Evolutionary conservation across 2,888 invertebrate species (phyloP), one percentile per base, ranked within the genome.

Genomic region (Lysandra bellargus): DNA sequence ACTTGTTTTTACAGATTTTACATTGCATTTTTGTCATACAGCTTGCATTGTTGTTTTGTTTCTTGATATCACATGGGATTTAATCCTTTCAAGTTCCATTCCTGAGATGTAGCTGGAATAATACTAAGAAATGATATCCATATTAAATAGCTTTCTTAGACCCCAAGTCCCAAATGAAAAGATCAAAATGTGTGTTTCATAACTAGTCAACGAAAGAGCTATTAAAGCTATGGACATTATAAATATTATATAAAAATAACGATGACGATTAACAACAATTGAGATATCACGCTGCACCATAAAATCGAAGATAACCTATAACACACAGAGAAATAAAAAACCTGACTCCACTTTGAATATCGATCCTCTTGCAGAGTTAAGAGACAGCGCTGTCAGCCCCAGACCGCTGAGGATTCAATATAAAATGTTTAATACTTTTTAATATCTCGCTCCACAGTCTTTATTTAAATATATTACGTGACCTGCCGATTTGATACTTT

Each of bases 391-490:
- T 69, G 69, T 69, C 69, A 69, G 33, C 1, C 23, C 69, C 69
- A 69, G 33, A 69, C 69, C 69, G 23, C 69, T 33, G 33, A 37
- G 69, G 69, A 33, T 69, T 69, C 69, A 69, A 69, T 69, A 69
- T 69, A 69, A 69, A 37, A 69, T 69, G 69, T 69, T 69, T 53
- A 76, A 57, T 76, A 33, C 76, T 30, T 33, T 53, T 76, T 76
- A 30, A 30, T 53, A 76, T 57, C 76, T 53, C 53, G 33, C 33
- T 30, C 33, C 14, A 57, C 76, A 76, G 53, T 76, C 69, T 76
- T 75, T 75, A 76, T 57, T 57, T 53, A 76, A 76, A 76, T 53
- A 76, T 76, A 75, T 75, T 75, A 76, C 76, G 76, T 76, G 75
- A 75, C 49, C 76, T 33, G 76, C 76, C 53, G 30, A 76, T 76